Percentiles rank a stretch among this genome's conserved stretches.
These are phyloP conservation scores for Drosophila limbata DNA, from an alignment of 2,888 invertebrate species.

Conservation along the genomic window DNA sequence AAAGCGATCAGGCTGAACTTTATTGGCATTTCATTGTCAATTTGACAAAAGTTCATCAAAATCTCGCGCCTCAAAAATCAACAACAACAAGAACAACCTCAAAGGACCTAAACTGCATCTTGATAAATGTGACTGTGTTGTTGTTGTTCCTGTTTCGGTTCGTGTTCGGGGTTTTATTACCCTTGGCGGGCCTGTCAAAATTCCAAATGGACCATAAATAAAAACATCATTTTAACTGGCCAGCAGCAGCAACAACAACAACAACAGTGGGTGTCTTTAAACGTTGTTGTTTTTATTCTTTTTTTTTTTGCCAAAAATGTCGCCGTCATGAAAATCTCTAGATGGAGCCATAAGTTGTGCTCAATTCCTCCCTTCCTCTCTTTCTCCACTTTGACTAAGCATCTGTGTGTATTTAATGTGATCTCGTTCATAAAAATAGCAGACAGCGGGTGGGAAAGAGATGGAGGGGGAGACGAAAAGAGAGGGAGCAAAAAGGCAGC, in stretches of 20 bases:
- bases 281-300: slow-evolving; percentile 24
- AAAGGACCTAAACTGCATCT: slow-evolving; percentile 50
- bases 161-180: slow-evolving; percentile 65
- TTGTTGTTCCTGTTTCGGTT: slow-evolving; percentile 21
- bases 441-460: slow-evolving; percentile 37
- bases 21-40: slow-evolving; percentile 69
- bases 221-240: slow-evolving; percentile 81
- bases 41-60: slow-evolving; percentile 77
- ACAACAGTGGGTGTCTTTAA: slow-evolving; percentile 25
- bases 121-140: slow-evolving; percentile 61
- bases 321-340: slow-evolving; percentile 49
- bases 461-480: neutral
- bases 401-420: slow-evolving; percentile 69
- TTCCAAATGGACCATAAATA: slow-evolving; percentile 84
- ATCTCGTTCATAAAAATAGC: slow-evolving; percentile 81
- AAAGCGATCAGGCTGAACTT: slow-evolving; percentile 16
- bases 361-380: neutral
- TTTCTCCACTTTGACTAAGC: neutral
- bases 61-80: slow-evolving; percentile 51
- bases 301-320: slow-evolving; percentile 72
- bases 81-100: slow-evolving; percentile 18
- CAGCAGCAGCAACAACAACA: slow-evolving; percentile 25
- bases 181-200: slow-evolving; percentile 82
- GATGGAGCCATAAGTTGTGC: slow-evolving; percentile 72
- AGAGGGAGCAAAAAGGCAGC: slow-evolving; percentile 13